A percentile compares a stretch with the other conserved stretches of the same genome.
Conservation (phyloP, 2,888 invertebrate genomes). For the Ormyrus nitidulus region DNA sequence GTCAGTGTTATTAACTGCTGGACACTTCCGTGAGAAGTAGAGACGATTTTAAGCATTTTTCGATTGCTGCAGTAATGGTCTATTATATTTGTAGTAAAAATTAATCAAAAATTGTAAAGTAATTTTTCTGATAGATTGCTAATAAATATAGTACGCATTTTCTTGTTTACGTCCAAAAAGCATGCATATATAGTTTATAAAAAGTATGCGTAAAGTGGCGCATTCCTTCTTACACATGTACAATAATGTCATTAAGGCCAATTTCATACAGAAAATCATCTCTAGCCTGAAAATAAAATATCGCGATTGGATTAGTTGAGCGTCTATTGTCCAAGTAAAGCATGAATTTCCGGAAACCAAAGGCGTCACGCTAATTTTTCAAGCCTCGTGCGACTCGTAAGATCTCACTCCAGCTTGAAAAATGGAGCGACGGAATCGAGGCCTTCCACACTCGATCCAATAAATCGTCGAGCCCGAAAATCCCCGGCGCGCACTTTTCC, state of each 20-base stretch:
- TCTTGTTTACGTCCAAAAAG: too few relatives aligned
- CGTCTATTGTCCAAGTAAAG: not conserved
- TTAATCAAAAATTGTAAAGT: too few relatives aligned
- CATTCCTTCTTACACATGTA: too few relatives aligned
- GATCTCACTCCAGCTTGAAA: conserved; percentile 17
- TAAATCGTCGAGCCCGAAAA: conserved; percentile 1
- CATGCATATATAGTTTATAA: too few relatives aligned
- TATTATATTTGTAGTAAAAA: too few relatives aligned
- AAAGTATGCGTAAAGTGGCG: too few relatives aligned
- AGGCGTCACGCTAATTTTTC: conserved; percentile 16
- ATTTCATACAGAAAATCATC: too few relatives aligned
- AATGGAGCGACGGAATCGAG: not conserved
- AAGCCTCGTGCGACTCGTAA: not conserved
- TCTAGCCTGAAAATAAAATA: not conserved
- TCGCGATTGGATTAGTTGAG: not conserved
- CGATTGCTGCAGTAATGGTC: too few relatives aligned
- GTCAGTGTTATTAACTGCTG: not conserved
- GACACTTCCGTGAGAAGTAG: not conserved
- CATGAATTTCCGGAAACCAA: not conserved
- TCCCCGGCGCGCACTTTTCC: not conserved
- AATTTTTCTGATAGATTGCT: too few relatives aligned
- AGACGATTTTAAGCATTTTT: not conserved
- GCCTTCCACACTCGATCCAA: not conserved
- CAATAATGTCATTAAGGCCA: too few relatives aligned
- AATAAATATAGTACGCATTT: too few relatives aligned